These are phyloP conservation scores for Sarcophaga variegata DNA, from an alignment of 2,888 invertebrate genomes.

Conservation along the genomic window DNA sequence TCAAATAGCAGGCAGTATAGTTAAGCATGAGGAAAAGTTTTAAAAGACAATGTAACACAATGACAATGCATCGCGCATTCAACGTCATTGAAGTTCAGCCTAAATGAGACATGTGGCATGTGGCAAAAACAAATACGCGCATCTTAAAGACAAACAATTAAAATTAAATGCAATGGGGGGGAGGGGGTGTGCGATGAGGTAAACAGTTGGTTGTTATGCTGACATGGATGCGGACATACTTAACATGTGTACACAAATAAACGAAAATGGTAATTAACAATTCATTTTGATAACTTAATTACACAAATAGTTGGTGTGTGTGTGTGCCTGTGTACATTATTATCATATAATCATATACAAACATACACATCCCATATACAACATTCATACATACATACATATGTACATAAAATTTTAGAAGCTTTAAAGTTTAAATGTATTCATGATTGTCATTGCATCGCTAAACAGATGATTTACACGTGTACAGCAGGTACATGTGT, in stretches of 20 bases:
- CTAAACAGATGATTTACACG: too few relatives aligned
- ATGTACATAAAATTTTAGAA: too few relatives aligned
- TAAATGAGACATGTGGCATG: constrained; percentile 22
- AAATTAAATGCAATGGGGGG: not conserved
- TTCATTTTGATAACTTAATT: constrained; percentile 53
- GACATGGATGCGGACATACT: constrained; percentile 1
- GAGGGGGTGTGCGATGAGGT: too few relatives aligned
- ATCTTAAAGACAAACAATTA: constrained; percentile 39
- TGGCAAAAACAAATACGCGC: constrained; percentile 27
- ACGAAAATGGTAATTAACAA: constrained; percentile 53
- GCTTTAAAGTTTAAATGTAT: too few relatives aligned
- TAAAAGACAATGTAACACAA: not conserved
- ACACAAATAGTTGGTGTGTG: not conserved
- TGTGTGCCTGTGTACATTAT: not conserved
- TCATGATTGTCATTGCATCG: too few relatives aligned
- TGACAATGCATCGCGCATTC: not conserved
- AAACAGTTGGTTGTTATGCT: not conserved
- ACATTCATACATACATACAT: not conserved
- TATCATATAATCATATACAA: not conserved
- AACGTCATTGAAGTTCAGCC: not conserved
- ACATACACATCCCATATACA: not conserved
- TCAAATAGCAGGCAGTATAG: not conserved
- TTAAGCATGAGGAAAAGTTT: not conserved
- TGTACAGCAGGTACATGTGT: too few relatives aligned
- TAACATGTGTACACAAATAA: constrained; percentile 36